Base-by-base conservation (phyloP, 2,797 vertebrate species). In the Aythya fuligula region DNA sequence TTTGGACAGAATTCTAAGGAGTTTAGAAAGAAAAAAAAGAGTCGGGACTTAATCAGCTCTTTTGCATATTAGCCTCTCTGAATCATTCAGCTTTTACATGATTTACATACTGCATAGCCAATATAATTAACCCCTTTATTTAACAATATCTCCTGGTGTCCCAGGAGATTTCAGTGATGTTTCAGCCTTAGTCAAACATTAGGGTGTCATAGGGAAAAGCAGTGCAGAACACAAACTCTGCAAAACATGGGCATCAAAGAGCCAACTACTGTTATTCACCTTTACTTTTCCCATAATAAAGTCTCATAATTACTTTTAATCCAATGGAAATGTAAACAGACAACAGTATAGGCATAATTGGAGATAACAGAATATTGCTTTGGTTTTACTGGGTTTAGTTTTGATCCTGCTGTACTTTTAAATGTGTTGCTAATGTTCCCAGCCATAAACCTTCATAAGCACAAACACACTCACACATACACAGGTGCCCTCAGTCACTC, bases 111-210 rank as follows among this genome's bases (percentile, higher is more conserved):
- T 94, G 70, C 93, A 81, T 72, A 94, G 58, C 73, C 57, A 19
- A 7, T 38, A 53, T 87, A 83, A 43, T 84, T 64, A 91, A 75
- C 27, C 70, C 57, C 67, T 82, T 88, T 84, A 56, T n/a, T 77
- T 62, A 93, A 84, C 1, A 8, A n/a, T 22, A 34, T 17, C 24
- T 53, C 76, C 13, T 18, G 41, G 70, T 56, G 51, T n/a, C 70
- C 67, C 76, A 60, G n/a, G 17, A 88, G 85, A 79, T 56, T 64
- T 54, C 76, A 85, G 67, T 22, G 41, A 58, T 76, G 71, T 89
- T 57, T 92, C 75, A 80, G 69, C 30, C 64, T 95, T 93, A 57
- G 77, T 92, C 77, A 94, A 5, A 67, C 76, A 15, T 62, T 51
- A 21, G 73, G 70, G 62, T 77, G 54, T 32, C 61, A 16, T 2